Evolutionary conservation across 2,888 invertebrate genomes (phyloP).

Genomic region (Euzophera pinguis): DNA sequence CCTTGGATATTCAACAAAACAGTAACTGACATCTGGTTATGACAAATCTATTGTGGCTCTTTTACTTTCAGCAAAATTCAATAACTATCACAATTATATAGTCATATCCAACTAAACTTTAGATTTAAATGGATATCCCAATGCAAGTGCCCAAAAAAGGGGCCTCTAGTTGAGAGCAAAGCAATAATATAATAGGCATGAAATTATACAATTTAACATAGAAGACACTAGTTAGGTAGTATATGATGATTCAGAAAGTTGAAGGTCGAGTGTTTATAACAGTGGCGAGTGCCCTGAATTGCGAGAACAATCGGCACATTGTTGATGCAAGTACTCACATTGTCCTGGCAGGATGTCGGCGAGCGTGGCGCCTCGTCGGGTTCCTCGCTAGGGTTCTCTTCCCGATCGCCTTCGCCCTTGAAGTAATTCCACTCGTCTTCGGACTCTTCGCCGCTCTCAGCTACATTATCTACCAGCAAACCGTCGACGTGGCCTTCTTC

Average conservation of each 20-base stretch:
- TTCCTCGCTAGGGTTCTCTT: constrained; percentile 79
- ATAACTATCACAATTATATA: too few species aligned
- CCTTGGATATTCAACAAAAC: too few species aligned
- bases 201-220: background rate
- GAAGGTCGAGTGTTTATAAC: constrained; percentile 20
- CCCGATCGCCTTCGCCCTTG: constrained; percentile 83
- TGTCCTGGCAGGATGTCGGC: constrained; percentile 72
- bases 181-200: background rate
- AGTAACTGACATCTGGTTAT: too few species aligned
- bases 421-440: constrained; percentile 95
- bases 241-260: constrained; percentile 19
- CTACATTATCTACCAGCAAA: constrained; percentile 85
- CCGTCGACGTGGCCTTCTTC: constrained; percentile 72
- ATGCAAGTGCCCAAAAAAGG: too few species aligned
- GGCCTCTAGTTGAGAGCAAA: too few species aligned
- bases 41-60: too few species aligned
- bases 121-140: too few species aligned
- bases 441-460: constrained; percentile 87
- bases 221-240: constrained; percentile 1
- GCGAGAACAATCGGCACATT: constrained; percentile 9
- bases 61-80: too few species aligned
- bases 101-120: too few species aligned
- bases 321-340: constrained; percentile 43
- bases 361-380: constrained; percentile 75
- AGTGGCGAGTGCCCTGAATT: constrained; percentile 19